Conservation (phyloP, 2,888 invertebrate species). For the Eudiplozoon nipponicum region DNA sequence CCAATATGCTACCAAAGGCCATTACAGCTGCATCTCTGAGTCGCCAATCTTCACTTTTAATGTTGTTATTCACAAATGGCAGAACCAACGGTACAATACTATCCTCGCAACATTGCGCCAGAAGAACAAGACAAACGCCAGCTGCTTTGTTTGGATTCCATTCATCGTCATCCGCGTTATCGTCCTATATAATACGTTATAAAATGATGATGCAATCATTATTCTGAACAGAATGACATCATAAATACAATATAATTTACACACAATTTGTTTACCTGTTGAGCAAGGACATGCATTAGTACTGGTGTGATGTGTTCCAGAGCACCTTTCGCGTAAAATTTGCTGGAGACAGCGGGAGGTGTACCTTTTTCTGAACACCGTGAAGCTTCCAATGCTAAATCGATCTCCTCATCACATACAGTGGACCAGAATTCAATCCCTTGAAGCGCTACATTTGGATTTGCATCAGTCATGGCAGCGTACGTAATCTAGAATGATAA, state of each 20-base stretch:
- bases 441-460: slow-evolving; percentile 73
- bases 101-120: slow-evolving; percentile 83
- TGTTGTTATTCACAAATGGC: slow-evolving; percentile 75
- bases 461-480: slow-evolving; percentile 82
- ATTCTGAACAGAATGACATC: too few relatives aligned
- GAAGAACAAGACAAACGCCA: slow-evolving; percentile 79
- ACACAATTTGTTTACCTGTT: too few relatives aligned
- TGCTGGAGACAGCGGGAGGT: slow-evolving; percentile 60
- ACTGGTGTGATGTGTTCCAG: slow-evolving; percentile 70
- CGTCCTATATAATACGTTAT: too few relatives aligned
- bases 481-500: slow-evolving; percentile 42
- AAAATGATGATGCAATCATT: too few relatives aligned
- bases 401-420: slow-evolving; percentile 92
- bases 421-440: slow-evolving; percentile 99
- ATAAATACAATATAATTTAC: too few relatives aligned
- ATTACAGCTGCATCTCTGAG: slow-evolving; percentile 73
- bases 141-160: slow-evolving; percentile 99
- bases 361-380: slow-evolving; percentile 49
- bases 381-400: slow-evolving; percentile 35
- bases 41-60: slow-evolving; percentile 57
- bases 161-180: slow-evolving; percentile 62
- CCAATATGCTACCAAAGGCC: slow-evolving; percentile 66
- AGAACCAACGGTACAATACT: slow-evolving; percentile 71
- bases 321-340: slow-evolving; percentile 90
- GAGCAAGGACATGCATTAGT: slow-evolving; percentile 60